Percentiles rank a stretch among this genome's conserved stretches.
Evolutionary conservation across 1,140 invertebrate species (phyloP).

Genomic region (Holcopasites calliopsidis): DNA sequence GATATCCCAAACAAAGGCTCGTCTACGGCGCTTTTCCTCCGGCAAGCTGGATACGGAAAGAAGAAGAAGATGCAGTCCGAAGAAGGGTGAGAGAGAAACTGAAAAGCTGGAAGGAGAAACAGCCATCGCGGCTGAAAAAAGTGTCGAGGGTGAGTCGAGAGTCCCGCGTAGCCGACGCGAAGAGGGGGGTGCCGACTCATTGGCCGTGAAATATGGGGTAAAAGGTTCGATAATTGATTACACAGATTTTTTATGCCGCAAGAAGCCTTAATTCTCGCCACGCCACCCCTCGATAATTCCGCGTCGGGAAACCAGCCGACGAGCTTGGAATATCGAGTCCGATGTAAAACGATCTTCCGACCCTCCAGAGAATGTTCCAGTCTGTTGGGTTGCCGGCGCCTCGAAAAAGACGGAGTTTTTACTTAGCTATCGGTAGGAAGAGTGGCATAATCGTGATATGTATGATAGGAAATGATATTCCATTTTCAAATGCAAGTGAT

Average conservation of each 20-base stretch:
- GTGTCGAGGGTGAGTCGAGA: conserved; percentile 66
- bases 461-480: too few relatives aligned
- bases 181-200: conserved; percentile 72
- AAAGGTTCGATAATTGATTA: conserved; percentile 80
- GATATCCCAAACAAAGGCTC: conserved; percentile 66
- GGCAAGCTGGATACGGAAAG: not conserved
- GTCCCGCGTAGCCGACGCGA: conserved; percentile 44
- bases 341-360: conserved; percentile 42
- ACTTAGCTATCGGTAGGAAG: not conserved
- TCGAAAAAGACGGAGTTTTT: not conserved
- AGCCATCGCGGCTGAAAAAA: conserved; percentile 59
- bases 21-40: conserved; percentile 20
- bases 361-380: conserved; percentile 26
- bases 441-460: conserved; percentile 16
- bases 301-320: conserved; percentile 71
- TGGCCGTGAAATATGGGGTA: conserved; percentile 79
- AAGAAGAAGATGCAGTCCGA: conserved; percentile 33
- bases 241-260: conserved; percentile 80
- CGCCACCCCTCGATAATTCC: conserved; percentile 73
- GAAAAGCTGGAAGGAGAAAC: conserved; percentile 41
- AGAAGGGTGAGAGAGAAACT: conserved; percentile 2
- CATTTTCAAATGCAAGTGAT: too few relatives aligned
- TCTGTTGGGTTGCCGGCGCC: not conserved
- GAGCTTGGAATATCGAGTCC: conserved; percentile 70
- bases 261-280: conserved; percentile 78